Evolutionary conservation across 2,888 invertebrate species (phyloP).

Genomic region (Nematopogon swammerdamellus): DNA sequence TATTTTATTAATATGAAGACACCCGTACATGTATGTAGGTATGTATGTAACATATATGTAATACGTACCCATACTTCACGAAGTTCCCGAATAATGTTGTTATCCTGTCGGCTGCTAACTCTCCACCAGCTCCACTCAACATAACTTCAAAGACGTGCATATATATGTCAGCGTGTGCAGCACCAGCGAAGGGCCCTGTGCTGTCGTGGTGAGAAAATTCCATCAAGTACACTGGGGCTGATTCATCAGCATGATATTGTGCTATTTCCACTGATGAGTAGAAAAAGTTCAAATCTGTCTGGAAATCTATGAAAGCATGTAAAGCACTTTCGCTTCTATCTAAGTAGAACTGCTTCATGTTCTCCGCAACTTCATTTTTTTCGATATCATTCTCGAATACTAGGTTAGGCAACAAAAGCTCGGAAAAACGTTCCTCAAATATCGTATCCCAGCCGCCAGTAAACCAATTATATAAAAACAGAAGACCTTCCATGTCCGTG

Average conservation of each 20-base stretch:
- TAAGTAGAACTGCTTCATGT: constrained; percentile 2
- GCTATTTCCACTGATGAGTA: not conserved
- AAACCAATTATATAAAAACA: not conserved
- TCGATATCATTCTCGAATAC: not conserved
- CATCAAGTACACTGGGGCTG: constrained; percentile 2
- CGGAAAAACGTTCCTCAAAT: not conserved
- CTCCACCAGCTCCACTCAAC: not conserved
- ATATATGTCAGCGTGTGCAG: constrained; percentile 2
- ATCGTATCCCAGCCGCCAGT: not conserved
- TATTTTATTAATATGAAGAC: no score
- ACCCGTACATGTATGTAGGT: no score
- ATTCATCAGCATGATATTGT: not conserved
- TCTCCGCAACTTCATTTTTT: not conserved
- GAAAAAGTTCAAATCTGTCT: not conserved
- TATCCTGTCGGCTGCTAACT: constrained; percentile 1
- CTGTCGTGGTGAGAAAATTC: constrained; percentile 1
- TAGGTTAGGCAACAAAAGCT: not conserved
- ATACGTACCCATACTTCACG: constrained; percentile 3
- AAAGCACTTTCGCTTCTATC: not conserved
- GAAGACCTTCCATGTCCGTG: constrained; percentile 1
- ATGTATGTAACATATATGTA: no score
- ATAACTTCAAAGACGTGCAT: constrained; percentile 1
- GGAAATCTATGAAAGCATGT: not conserved
- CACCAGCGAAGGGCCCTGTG: not conserved
- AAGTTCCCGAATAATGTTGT: constrained; percentile 2